A percentile compares a stretch with the other conserved stretches of the same genome.
phyloP scores from a whole-genome alignment of 2,888 invertebrate species.

The Willowsia nigromaculata region DNA sequence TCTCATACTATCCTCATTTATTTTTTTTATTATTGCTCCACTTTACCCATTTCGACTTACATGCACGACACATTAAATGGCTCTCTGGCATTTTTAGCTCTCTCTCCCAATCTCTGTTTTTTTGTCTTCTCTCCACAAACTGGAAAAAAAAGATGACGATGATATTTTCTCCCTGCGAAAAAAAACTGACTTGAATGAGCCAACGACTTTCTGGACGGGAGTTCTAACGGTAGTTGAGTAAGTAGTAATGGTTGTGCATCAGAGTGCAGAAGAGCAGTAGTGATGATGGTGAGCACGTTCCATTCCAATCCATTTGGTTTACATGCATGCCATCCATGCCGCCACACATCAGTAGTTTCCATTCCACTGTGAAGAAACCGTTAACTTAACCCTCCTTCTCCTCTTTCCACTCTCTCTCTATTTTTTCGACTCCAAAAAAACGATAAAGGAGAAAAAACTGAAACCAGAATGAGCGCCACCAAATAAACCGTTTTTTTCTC shows the following conservation, averaged over 20 bases:
- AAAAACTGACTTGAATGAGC: neutral
- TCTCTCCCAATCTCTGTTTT: too few relatives aligned
- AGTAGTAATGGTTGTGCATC: neutral
- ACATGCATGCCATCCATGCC: constrained; percentile 49
- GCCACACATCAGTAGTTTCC: constrained; percentile 54
- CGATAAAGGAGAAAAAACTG: neutral
- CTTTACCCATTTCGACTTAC: neutral
- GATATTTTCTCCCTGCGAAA: neutral
- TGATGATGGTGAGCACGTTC: constrained; percentile 55
- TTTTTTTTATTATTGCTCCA: neutral
- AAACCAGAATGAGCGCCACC: neutral
- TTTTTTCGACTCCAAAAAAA: neutral
- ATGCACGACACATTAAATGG: neutral
- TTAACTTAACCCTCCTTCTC: constrained; percentile 27
- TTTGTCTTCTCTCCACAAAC: neutral
- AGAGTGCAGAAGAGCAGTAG: neutral
- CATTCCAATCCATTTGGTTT: constrained; percentile 69
- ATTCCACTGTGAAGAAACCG: constrained; percentile 49
- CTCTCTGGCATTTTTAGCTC: neutral
- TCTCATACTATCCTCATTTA: neutral
- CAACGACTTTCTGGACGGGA: too few relatives aligned
- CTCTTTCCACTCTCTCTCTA: neutral
- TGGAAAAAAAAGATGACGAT: neutral
- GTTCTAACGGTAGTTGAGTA: neutral
- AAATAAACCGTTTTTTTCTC: neutral